Evolutionary conservation across 2,113 vertebrate genomes (phyloP), one percentile per base, ranked within the genome.

Genomic region (Charadrius vociferus): DNA sequence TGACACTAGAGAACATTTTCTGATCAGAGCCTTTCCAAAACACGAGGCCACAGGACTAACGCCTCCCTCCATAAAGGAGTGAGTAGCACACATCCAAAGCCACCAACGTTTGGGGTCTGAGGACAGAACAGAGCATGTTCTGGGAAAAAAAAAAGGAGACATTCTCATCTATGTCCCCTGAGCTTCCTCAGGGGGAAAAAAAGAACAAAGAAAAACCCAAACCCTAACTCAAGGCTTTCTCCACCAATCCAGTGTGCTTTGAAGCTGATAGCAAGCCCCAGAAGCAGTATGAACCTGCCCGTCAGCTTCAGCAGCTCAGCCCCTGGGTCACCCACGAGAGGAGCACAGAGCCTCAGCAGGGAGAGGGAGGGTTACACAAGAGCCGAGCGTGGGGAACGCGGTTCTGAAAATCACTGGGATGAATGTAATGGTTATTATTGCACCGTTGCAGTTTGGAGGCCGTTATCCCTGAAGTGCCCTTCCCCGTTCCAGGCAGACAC

Each of bases 321-420:
- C 30, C 19, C 53, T 27, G 62, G 43, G 45, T 66, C 37, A 56
- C 8, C 13, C 66, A 53, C 0, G 7, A 49, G 37, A 85, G 45
- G 5, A 84, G 37, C 4, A 22, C 61, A 30, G 49, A 65, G 39
- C 7, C 26, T 14, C 14, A 0, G 9, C 26, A 53, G 32, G 43
- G 26, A 63, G 20, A 37, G 4, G 12, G 27, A 79, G 13, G 13
- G 23, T 58, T 56, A 61, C 5, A 1, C 14, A 65, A 62, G 52
- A 59, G 23, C 27, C 1, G 2, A 81, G 26, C 2, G 2, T 23
- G 22, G 30, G n/a, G 43, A 85, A 68, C 2, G 1, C 3, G 1
- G 47, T 13, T 71, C 83, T 84, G 45, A 81, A 88, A 78, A 87
- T 36, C 23, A 50, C 45, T 23, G 55, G 39, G 43, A 74, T 8